Base-by-base conservation (phyloP, 1,140 invertebrate species). In the Lithobius niger region DNA sequence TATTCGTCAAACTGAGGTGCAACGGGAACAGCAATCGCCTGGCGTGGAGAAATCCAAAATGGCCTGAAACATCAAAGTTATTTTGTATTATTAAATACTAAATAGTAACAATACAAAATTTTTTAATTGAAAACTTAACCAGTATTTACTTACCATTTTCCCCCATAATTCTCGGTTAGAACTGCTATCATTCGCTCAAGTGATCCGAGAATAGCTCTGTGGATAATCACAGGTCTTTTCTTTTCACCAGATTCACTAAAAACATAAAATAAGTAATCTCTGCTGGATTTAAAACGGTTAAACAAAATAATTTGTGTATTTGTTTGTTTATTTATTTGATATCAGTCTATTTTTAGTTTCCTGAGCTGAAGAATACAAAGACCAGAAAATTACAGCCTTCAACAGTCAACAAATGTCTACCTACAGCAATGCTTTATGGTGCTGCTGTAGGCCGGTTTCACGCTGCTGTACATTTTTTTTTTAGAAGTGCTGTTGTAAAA, bases 131-230 rank as follows among this genome's bases (percentile, higher is more conserved):
- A 36, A 45, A 28, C 48, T 16, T 27, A 19, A 16, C 18, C 18
- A 13, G 31, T 36, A 36, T 36, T 36, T 45, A 16, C 4, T 45
- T 53, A 64, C 95, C 96, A 99, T 76, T 97, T 97, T 53, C 96
- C 96, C 26, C 84, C 96, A 74, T 84, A 99, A 55, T 83, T 93
- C 76, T 99, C 96, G 24, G 90, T 92, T 0, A 99, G 74, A 67
- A 99, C 94, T 2, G 95, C 96, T 57, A 98, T 89, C 90, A 98
- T 96, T 47, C 96, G 79, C 74, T 99, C 96, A 1, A 99, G 85
- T 0, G 95, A 99, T 4, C 96, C 96, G 0, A 99, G 75, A 58
- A 99, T 85, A 16, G 96, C 96, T 63, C 96, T 77, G 74, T 99
- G 96, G 62, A 99, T 96, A 49, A 99, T 99, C 1, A 99, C 95